Percentiles rank a stretch among this genome's conserved stretches.
Conservation (phyloP, 2,113 vertebrate genomes). For the Benitochromis conjunctus region DNA sequence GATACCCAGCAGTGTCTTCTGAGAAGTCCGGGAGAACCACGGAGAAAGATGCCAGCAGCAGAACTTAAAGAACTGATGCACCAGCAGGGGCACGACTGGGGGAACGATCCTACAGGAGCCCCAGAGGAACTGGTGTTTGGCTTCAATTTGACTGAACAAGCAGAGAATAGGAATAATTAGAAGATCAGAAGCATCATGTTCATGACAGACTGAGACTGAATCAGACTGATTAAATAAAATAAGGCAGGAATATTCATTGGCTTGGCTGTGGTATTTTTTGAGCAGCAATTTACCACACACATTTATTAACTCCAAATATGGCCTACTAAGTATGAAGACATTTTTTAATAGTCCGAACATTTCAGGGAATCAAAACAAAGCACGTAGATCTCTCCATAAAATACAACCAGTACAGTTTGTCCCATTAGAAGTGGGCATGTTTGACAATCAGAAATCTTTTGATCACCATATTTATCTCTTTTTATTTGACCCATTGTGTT, state of each 20-base stretch:
- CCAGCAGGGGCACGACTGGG: neutral
- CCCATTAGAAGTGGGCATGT: neutral
- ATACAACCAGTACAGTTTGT: rapidly evolving
- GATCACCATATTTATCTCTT: neutral
- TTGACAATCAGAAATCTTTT: rapidly evolving
- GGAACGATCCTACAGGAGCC: neutral
- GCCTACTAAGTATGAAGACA: neutral
- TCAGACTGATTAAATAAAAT: neutral
- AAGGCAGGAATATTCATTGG: neutral
- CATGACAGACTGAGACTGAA: neutral
- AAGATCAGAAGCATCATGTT: neutral
- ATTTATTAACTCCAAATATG: neutral
- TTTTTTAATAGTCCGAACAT: neutral
- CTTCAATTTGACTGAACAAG: neutral
- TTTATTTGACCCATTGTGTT: neutral
- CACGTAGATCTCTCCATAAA: neutral
- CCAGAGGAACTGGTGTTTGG: neutral
- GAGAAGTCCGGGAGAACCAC: neutral
- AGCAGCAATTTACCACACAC: neutral
- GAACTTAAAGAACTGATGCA: neutral
- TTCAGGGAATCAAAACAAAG: neutral
- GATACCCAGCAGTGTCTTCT: neutral
- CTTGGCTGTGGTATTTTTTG: neutral
- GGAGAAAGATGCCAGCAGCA: neutral
- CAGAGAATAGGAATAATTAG: neutral